Evolutionary conservation across 2,113 vertebrate species (phyloP), one percentile per base, ranked within the genome.

Genomic region (Trachemys scripta): DNA sequence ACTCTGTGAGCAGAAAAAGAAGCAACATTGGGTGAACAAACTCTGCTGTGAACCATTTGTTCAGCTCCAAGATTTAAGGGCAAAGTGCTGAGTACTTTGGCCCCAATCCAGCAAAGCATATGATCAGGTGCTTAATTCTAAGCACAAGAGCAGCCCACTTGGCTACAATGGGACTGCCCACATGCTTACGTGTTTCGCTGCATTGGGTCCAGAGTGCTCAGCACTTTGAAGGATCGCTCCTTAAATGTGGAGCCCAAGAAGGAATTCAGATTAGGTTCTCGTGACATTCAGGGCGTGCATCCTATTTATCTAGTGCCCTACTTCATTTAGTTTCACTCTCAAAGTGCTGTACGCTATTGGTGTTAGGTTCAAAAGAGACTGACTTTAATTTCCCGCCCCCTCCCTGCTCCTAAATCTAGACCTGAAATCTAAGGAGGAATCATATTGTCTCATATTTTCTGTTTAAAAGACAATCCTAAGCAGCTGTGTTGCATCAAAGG

Each of bases 231-330:
- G 27, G 59, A 62, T 62, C 29, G 2, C 59, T 62, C 31, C 29
- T 29, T 62, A 62, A 62, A 31, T 31, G 29, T 62, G 59, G 59
- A 31, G 31, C 59, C 59, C 59, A 62, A 16, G 12, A 62, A 91
- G 35, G 25, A 82, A 81, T 93, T 95, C 65, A 91, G 93, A 96
- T 95, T 85, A 81, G 91, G 95, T 93, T 95, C 86, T 95, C 86
- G 35, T 89, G 79, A 62, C 0, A 0, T 13, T 24, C 51, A 89
- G 89, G 69, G 47, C 24, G 1, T 13, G 65, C 0, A 91, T 56
- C 51, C 22, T 14, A 31, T 82, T 90, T 90, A 76, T 1, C 84
- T 80, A 96, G 54, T 51, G 38, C 6, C 22, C 65, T 92, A 81
- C 75, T 92, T 79, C 24, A 38, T 90, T 94, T 80, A 92, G 49